Evolutionary conservation across 1,140 invertebrate species (phyloP).

Genomic region (Aphelenchoides besseyi): DNA sequence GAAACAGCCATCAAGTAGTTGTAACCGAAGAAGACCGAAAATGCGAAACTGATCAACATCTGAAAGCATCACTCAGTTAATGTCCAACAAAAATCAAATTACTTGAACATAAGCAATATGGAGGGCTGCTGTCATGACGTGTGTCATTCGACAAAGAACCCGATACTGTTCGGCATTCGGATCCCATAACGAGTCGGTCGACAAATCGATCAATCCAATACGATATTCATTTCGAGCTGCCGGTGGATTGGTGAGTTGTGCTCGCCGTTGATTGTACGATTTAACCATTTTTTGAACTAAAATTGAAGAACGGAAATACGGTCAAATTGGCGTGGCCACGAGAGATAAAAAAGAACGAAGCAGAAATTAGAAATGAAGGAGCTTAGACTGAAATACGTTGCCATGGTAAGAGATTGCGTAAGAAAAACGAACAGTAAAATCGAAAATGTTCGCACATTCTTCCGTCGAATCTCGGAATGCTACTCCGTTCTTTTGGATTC

Average conservation of each 20-base stretch:
- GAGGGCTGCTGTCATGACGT: slow-evolving; percentile 55
- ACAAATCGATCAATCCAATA: slow-evolving; percentile 41
- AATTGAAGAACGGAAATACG: neutral
- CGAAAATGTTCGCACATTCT: too few species aligned
- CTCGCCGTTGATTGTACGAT: slow-evolving; percentile 13
- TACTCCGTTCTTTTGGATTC: too few species aligned
- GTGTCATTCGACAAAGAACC: slow-evolving; percentile 52
- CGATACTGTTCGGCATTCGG: slow-evolving; percentile 55
- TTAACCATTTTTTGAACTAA: slow-evolving; percentile 27
- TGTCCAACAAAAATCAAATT: too few species aligned
- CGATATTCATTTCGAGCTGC: slow-evolving; percentile 20
- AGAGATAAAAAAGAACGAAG: too few species aligned
- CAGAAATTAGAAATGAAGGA: too few species aligned
- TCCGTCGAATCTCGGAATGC: too few species aligned
- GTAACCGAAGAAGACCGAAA: slow-evolving; percentile 47
- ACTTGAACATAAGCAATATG: slow-evolving; percentile 52
- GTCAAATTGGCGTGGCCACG: too few species aligned
- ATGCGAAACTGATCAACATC: slow-evolving; percentile 49
- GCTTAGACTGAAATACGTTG: neutral
- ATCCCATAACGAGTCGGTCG: slow-evolving; percentile 55
- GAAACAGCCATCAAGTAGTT: slow-evolving; percentile 50
- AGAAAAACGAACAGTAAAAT: neutral
- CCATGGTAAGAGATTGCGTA: neutral
- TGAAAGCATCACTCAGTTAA: too few species aligned
- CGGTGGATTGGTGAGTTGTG: slow-evolving; percentile 10